These are phyloP conservation scores for Phortica magna DNA, from an alignment of 2,888 invertebrate genomes.

Conservation along the genomic window DNA sequence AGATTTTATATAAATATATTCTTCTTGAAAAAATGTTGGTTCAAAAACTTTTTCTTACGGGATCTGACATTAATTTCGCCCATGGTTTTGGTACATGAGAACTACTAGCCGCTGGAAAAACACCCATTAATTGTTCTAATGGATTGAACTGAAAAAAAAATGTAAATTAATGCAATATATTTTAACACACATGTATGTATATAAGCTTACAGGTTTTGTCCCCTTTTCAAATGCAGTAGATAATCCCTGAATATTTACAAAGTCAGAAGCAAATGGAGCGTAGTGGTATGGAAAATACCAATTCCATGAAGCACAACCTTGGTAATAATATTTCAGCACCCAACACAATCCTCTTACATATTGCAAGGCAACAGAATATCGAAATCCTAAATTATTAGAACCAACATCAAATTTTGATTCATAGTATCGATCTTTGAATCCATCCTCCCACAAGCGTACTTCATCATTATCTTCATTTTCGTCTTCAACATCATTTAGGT, in stretches of 20 bases:
- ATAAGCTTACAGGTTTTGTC: constrained; percentile 86
- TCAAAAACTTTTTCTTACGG: constrained; percentile 80
- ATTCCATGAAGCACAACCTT: constrained; percentile 99
- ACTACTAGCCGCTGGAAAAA: constrained; percentile 98
- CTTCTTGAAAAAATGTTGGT: background rate
- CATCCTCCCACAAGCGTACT: constrained; percentile 94
- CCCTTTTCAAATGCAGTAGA: constrained; percentile 92
- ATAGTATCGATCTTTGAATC: constrained; percentile 99
- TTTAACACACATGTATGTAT: background rate
- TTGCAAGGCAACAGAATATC: constrained; percentile 94
- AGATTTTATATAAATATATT: background rate
- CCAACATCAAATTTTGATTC: constrained; percentile 94
- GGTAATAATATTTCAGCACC: constrained; percentile 99
- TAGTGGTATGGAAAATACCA: constrained; percentile 99
- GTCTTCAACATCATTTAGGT: constrained; percentile 42
- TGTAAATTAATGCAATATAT: background rate
- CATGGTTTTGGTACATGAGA: constrained; percentile 96
- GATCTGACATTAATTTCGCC: constrained; percentile 94
- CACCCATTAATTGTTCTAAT: constrained; percentile 99
- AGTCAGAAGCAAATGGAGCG: constrained; percentile 99
- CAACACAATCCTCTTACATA: constrained; percentile 98
- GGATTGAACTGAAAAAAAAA: constrained; percentile 88
- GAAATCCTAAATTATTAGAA: constrained; percentile 87
- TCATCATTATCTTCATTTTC: constrained; percentile 62
- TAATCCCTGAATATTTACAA: constrained; percentile 92